phyloP scores from a whole-genome alignment of 2,113 vertebrate genomes.

The Anhinga anhinga region DNA sequence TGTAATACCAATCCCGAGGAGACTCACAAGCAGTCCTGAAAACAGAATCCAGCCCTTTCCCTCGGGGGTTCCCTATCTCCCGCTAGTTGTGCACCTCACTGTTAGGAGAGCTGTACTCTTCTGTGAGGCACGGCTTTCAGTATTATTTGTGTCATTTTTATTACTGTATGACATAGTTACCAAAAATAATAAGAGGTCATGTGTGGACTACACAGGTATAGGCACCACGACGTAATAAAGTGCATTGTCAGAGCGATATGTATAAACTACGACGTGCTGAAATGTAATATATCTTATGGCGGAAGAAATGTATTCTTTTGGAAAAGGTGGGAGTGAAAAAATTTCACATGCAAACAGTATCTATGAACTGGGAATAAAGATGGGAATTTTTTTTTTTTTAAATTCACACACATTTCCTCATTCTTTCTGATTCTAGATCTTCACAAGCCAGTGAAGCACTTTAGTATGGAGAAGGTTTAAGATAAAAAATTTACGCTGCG shows the following conservation, averaged over 20 bases:
- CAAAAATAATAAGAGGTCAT: neutral
- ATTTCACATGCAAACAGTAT: neutral
- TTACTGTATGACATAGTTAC: neutral
- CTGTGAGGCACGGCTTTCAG: neutral
- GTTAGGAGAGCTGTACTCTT: neutral
- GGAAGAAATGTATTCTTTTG: conserved; percentile 4
- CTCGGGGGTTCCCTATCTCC: neutral
- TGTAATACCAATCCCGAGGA: fast-evolving
- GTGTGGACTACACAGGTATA: conserved; percentile 27
- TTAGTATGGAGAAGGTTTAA: neutral
- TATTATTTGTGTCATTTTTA: neutral
- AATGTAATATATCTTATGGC: conserved; percentile 45
- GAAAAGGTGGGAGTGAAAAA: neutral
- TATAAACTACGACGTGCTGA: neutral
- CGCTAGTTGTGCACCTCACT: neutral
- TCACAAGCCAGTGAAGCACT: neutral
- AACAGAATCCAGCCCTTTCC: neutral
- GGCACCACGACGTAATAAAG: neutral
- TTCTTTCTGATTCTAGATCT: neutral
- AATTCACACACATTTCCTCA: neutral
- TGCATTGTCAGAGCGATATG: neutral
- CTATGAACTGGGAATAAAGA: neutral
- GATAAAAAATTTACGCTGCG: neutral
- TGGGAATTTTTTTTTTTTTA: neutral
- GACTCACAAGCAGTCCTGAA: neutral